phyloP scores from a whole-genome alignment of 2,888 invertebrate genomes.

The Leucoma salicis region DNA sequence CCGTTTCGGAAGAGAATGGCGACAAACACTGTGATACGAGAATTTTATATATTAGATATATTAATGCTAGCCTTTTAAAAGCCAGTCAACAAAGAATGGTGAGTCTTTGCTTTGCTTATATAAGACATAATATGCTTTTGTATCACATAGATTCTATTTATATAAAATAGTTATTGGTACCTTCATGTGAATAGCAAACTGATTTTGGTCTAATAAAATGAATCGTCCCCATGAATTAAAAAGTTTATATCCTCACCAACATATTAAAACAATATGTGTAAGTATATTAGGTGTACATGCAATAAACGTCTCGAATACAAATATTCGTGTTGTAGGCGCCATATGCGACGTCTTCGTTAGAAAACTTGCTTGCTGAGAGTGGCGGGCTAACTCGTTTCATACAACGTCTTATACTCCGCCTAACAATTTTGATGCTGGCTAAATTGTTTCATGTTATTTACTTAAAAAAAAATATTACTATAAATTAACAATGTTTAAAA shows the following conservation, averaged over 20 bases:
- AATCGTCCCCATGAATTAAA: no score
- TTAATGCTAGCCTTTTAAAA: no score
- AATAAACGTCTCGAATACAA: slow-evolving; percentile 42
- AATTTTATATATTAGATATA: no score
- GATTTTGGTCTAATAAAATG: no score
- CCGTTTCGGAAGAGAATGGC: no score
- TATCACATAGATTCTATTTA: no score
- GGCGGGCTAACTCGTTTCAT: slow-evolving; percentile 62
- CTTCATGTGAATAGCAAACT: no score
- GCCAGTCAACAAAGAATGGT: no score
- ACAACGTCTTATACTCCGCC: slow-evolving; percentile 48
- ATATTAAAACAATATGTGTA: neutral
- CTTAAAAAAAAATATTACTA: neutral
- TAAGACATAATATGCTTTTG: no score
- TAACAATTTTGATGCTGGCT: slow-evolving; percentile 38
- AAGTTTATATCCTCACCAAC: neutral
- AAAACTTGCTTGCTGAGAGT: slow-evolving; percentile 60
- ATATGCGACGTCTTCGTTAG: slow-evolving; percentile 61
- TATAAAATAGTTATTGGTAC: no score
- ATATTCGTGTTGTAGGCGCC: slow-evolving; percentile 49
- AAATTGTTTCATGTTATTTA: neutral
- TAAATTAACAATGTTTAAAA: neutral
- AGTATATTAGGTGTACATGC: slow-evolving; percentile 4
- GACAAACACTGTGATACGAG: no score
- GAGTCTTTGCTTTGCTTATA: no score